A percentile compares a stretch with the other conserved stretches of the same genome.
Evolutionary conservation across 2,797 vertebrate genomes (phyloP).

Genomic region (Gallinago solitaria): DNA sequence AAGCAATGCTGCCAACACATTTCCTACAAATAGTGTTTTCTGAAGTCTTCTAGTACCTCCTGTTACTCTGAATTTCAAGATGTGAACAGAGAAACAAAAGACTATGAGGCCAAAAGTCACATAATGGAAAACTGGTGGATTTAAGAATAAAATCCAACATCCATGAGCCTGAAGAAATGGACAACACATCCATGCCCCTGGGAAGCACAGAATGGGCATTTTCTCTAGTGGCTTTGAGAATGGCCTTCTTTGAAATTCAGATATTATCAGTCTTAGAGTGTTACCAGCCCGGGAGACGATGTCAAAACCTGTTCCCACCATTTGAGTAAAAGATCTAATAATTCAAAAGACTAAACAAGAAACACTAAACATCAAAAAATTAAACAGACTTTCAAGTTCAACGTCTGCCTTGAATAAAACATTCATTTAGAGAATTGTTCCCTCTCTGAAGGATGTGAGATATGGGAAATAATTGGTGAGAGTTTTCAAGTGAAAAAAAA

Average conservation of each 20-base stretch:
- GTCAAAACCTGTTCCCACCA: conserved; percentile 24
- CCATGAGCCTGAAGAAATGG: neutral
- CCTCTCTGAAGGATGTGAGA: conserved; percentile 40
- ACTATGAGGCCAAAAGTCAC: neutral
- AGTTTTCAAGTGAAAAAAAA: neutral
- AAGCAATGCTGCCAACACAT: neutral
- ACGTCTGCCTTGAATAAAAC: neutral
- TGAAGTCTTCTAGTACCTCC: neutral
- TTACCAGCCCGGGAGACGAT: neutral
- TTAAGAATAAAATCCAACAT: neutral
- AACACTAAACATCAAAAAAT: conserved; percentile 27
- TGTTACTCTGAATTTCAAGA: neutral
- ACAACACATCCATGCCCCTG: neutral
- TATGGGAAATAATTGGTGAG: conserved; percentile 8
- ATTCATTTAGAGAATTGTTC: neutral
- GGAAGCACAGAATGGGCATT: neutral
- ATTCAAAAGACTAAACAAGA: conserved; percentile 46
- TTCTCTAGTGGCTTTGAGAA: neutral
- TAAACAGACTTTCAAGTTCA: conserved; percentile 42
- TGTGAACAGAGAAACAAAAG: neutral
- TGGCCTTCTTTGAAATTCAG: conserved; percentile 1
- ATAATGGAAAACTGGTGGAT: neutral
- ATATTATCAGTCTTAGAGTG: neutral
- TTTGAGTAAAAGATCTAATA: conserved; percentile 55
- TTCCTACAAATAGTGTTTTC: neutral